phyloP scores from a whole-genome alignment of 2,113 vertebrate genomes.

The Dicerorhinus sumatrensis region DNA sequence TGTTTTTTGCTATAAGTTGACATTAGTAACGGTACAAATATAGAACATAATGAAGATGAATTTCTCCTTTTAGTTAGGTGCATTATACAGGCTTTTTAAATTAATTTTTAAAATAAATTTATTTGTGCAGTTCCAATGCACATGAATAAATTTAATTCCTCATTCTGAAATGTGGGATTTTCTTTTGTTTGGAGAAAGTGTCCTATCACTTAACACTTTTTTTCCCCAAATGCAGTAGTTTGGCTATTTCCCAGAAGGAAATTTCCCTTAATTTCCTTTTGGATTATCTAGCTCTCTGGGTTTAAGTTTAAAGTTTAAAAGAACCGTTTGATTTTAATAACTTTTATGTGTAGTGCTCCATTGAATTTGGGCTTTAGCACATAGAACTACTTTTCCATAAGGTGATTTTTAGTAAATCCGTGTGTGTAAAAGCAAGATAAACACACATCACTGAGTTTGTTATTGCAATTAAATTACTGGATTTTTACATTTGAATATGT shows the following conservation, averaged over 20 bases:
- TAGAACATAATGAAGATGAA: background rate
- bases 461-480: slow-evolving; percentile 94
- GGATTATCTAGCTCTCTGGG: slow-evolving; percentile 88
- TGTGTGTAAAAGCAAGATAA: slow-evolving; percentile 94
- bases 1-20: background rate
- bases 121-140: background rate
- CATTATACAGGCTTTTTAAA: background rate
- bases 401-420: slow-evolving; percentile 94
- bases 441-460: slow-evolving; percentile 94
- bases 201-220: slow-evolving; percentile 65
- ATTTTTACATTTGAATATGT: slow-evolving; percentile 90
- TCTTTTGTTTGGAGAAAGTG: background rate
- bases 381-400: slow-evolving; percentile 89
- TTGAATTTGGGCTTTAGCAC: slow-evolving; percentile 90
- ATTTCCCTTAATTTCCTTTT: slow-evolving; percentile 87
- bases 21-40: background rate
- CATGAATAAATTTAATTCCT: background rate
- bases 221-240: slow-evolving; percentile 63
- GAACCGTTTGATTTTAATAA: slow-evolving; percentile 93
- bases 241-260: slow-evolving; percentile 79
- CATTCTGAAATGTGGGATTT: background rate
- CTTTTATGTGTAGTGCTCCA: slow-evolving; percentile 90
- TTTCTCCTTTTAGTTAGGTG: slow-evolving; percentile 4
- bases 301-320: slow-evolving; percentile 92
- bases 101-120: slow-evolving; percentile 2